Conservation (phyloP, 2,888 invertebrate species). For the Tanypteryx hageni region DNA sequence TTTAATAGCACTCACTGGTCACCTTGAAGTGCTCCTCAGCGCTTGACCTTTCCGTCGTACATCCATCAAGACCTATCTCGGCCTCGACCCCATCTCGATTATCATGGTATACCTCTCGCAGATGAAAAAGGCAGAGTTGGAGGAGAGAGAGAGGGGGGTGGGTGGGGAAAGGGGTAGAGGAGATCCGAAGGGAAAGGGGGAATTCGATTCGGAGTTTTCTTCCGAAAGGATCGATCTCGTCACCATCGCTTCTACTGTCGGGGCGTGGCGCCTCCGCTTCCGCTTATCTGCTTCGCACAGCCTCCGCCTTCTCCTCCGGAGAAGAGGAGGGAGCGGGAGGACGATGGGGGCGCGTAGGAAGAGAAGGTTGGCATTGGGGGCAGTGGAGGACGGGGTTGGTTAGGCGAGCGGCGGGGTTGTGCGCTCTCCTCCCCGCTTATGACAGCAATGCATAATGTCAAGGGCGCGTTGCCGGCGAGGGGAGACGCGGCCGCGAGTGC, state of each 20-base stretch:
- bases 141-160: background rate
- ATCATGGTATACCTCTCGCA: background rate
- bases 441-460: constrained; percentile 25
- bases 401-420: background rate
- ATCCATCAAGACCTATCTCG: background rate
- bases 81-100: background rate
- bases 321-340: too few species aligned
- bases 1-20: too few species aligned
- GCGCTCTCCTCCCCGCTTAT: background rate
- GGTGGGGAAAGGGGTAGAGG: background rate
- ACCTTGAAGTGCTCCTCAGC: background rate
- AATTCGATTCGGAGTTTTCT: background rate
- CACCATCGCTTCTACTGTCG: background rate
- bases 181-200: background rate
- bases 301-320: background rate
- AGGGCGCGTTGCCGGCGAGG: background rate
- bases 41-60: background rate
- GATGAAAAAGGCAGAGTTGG: too few species aligned
- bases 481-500: background rate
- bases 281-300: background rate
- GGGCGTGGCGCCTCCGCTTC: background rate
- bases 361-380: constrained; percentile 4
- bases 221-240: background rate
- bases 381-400: background rate
- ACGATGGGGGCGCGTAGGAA: background rate